Base-by-base conservation (phyloP, 2,113 vertebrate species). In the Rhodinocichla rosea region DNA sequence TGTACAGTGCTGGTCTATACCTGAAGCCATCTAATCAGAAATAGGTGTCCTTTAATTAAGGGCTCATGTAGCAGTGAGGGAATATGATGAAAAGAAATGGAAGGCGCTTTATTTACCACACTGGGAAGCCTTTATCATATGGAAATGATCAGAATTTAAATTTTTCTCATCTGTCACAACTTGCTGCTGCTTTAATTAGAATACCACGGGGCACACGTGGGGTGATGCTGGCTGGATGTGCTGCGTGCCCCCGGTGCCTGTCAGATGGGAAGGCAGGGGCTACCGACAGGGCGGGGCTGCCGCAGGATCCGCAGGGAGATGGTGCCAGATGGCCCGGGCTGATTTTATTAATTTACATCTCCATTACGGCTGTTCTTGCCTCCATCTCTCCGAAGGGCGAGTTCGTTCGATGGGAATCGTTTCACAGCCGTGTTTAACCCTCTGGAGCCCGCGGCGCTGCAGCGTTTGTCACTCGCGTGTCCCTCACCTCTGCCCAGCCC, bases 311-410 rank as follows among this genome's bases (percentile, higher is more conserved):
- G 67, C 20, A 81, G 97, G 97, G 97, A 97, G 4, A 45, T 30
- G 82, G 37, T 47, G 90, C 94, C 97, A 97, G 97, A 97, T 97
- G 97, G 96, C 81, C 63, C 16, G 82, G 83, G 80, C 96, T 62
- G 40, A 94, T 96, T 96, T 97, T 95, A 97, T 96, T 96, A 87
- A 95, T 96, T 97, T 94, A 90, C 55, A 15, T 52, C 89, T 93
- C 82, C 76, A 87, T 95, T 90, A 87, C 1, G 22, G 83, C 92
- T 55, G 89, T 59, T 50, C 84, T 74, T 90, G 45, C 59, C 90
- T 80, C 78, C 65, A 2, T 86, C 90, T 96, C 95, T 95, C 82
- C 83, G 23, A 90, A 96, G 87, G 76, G 62, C 23, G 63, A 33
- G 78, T 85, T 94, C 21, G 77, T 91, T 88, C 52, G 37, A 21